Base-by-base conservation (phyloP, 1,140 invertebrate genomes). In the Pygmarrhopalites habei region DNA sequence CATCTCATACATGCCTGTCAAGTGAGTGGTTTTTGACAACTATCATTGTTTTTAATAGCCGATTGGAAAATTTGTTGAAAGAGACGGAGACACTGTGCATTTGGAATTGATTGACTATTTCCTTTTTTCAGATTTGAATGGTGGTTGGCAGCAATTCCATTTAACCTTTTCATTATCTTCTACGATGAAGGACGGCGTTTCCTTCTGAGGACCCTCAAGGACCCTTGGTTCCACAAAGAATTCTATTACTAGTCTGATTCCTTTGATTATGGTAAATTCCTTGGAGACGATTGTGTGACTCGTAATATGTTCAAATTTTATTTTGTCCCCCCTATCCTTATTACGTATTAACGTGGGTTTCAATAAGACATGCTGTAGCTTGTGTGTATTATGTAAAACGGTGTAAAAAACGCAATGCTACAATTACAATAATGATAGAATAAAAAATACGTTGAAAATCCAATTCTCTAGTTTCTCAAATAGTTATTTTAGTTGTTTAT, bases 101-200 rank as follows among this genome's bases (percentile, higher is more conserved):
- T n/a, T 41, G 21, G 12, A 30, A 43, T 15, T 46, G 17, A 7
- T 47, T 62, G 44, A 55, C 43, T 65, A 56, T 55, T 29, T 52
- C 4, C 53, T 60, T 46, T 17, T 67, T 60, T 53, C 73, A 83
- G 82, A 66, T 77, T 81, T 63, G 75, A 76, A 12, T 85, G 83
- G 83, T 85, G 83, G 83, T 76, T 85, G 59, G 75, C 78, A 32
- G 80, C 81, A 15, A 58, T 84, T 26, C 82, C 82, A 17, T 83
- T 84, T 71, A 75, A 76, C 49, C 44, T 82, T 28, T 49, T 78
- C 2, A 81, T 83, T 70, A 82, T 82, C 65, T 72, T 82, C 44
- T 84, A 84, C 70, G 82, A 83, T 72, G 71, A 84, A 73, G 67
- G 73, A 47, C 74, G 82, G 60, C 79, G 82, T 61, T 81, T 75